A percentile compares a stretch with the other conserved stretches of the same genome.
These are phyloP conservation scores for Semotilus atromaculatus DNA, from an alignment of 2,797 vertebrate species.

Conservation along the genomic window DNA sequence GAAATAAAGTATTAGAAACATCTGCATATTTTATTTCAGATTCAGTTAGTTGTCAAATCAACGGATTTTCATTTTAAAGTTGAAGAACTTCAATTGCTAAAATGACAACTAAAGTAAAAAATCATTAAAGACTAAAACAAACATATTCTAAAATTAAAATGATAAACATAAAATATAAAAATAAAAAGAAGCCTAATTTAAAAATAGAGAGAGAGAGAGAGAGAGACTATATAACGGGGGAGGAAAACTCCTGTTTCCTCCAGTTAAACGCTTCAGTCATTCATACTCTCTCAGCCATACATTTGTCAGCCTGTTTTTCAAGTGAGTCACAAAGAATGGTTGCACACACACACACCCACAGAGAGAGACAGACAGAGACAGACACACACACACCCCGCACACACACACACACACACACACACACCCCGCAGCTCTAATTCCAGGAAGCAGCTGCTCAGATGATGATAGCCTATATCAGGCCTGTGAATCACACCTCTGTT, in stretches of 20 bases:
- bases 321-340: slow-evolving; percentile 42
- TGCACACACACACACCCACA: slow-evolving; percentile 6
- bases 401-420: slow-evolving; percentile 50
- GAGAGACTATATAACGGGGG: not conserved
- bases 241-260: slow-evolving; percentile 16
- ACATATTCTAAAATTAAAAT: too few species aligned
- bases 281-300: slow-evolving; percentile 21
- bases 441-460: slow-evolving; percentile 81
- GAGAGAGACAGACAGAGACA: slow-evolving; percentile 23
- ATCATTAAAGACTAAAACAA: not conserved
- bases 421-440: slow-evolving; percentile 60
- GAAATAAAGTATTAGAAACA: not conserved
- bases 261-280: slow-evolving; percentile 21
- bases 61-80: not conserved
- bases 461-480: slow-evolving; percentile 79
- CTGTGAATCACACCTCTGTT: slow-evolving; percentile 78
- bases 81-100: not conserved
- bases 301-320: slow-evolving; percentile 48
- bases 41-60: too few species aligned
- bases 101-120: not conserved
- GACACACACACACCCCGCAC: slow-evolving; percentile 14
- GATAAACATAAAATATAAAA: too few species aligned
- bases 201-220: too few species aligned
- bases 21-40: not conserved
- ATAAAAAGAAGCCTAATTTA: too few species aligned